Evolutionary conservation across 2,113 vertebrate genomes (phyloP).

Genomic region (Ammodytes dubius): DNA sequence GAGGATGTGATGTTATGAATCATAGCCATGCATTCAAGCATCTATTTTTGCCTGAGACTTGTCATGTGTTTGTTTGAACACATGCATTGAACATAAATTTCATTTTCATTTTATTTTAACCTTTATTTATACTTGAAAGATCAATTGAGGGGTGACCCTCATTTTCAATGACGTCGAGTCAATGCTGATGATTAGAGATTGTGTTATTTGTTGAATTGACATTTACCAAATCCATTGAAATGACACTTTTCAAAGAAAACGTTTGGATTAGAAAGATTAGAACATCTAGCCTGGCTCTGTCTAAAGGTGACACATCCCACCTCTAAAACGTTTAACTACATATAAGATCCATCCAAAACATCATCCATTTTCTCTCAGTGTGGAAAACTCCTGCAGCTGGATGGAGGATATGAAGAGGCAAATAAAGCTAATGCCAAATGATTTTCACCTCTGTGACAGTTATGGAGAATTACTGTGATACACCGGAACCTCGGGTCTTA

Average conservation of each 20-base stretch:
- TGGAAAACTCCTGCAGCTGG: slow-evolving; percentile 12
- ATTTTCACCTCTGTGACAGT: slow-evolving; percentile 63
- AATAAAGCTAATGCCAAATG: slow-evolving; percentile 34
- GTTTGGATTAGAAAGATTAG: background rate
- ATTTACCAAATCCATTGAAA: background rate
- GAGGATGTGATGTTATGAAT: slow-evolving; percentile 28
- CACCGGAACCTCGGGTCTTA: slow-evolving; percentile 62
- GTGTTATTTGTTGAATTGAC: background rate
- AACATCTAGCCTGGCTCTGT: background rate
- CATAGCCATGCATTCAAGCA: background rate
- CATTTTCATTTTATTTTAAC: too few relatives aligned
- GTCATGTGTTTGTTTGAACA: slow-evolving; percentile 9
- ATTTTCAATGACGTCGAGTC: background rate
- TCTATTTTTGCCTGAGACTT: background rate
- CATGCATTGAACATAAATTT: background rate
- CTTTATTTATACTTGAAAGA: too few relatives aligned
- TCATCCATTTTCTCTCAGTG: slow-evolving; percentile 15
- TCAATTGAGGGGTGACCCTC: too few relatives aligned
- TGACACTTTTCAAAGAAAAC: too few relatives aligned
- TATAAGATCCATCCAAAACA: background rate
- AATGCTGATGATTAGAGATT: background rate
- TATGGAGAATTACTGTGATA: slow-evolving; percentile 65
- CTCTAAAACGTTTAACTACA: background rate
- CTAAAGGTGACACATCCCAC: background rate
- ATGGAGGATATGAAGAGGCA: slow-evolving; percentile 33